Evolutionary conservation across 2,888 invertebrate species (phyloP), one percentile per base, ranked within the genome.

Genomic region (Taenaris catops): DNA sequence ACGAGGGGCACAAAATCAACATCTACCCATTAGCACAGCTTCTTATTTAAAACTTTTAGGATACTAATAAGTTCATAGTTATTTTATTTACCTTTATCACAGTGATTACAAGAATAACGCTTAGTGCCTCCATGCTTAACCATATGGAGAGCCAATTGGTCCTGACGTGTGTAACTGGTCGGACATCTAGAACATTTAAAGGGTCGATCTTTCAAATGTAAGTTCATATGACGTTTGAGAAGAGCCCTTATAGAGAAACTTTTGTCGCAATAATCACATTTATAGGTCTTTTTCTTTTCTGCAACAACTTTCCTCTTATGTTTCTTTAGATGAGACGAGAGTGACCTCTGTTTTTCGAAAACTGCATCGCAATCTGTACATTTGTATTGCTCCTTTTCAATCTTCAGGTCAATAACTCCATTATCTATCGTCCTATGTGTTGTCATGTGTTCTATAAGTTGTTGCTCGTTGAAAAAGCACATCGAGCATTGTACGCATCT

Each of bases 111-210:
- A 7, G 79, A 69, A 56, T 90, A 87, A 3, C 88, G 86, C 53
- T 90, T 91, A 10, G 76, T 58, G 1, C 88, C 88, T 8, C 78
- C 74, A 61, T 91, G 91, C n/a, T 76, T 74, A 46, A 88, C 89
- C 65, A 90, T 71, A 55, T 91, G 91, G 37, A 86, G 75, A 4
- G 72, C 72, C 0, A 91, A 60, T 48, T 90, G 90, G 27, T 91
- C 89, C 1, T 83, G 79, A 25, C 91, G 67, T 0, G 89, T 78
- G 51, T 89, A 92, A 1, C 74, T 75, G 51, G 90, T 91, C 1
- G 83, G 66, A 50, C 92, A 92, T 25, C 87, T 64, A 2, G 67
- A 66, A 59, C 92, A 92, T 27, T 74, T 70, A 41, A 78, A 84
- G 0, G 84, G 81, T 38, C 84, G 87, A 1, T 81, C 71, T n/a